Evolutionary conservation across 2,888 invertebrate species (phyloP), one percentile per base, ranked within the genome.

Genomic region (Tethea ocularis): DNA sequence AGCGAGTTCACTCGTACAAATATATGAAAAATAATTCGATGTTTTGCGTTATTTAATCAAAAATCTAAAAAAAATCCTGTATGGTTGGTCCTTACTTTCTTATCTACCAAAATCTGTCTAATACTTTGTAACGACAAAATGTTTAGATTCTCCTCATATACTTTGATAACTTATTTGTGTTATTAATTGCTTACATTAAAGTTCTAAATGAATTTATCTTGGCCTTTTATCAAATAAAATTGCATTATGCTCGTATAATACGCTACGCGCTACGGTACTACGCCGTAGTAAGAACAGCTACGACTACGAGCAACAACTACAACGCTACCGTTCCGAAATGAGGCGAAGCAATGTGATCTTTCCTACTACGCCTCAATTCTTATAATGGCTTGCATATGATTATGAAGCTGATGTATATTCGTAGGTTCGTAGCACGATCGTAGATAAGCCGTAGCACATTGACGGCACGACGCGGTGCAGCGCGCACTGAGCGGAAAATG

Each of bases 401-500:
- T 7, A 5, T n/a, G 38, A 8, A 46, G 8, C 8, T 36, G 36
- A 54, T 17, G 46, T 58, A 51, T 53, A 53, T 29, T 52, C 69
- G 68, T 74, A 74, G 75, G 67, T 13, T 33, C 33, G 33, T 33
- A 33, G 33, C 13, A 13, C 13, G 33, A 56, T 64, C 64, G 67
- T 61, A 57, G 23, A 63, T 67, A 66, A 67, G 71, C 52, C 54
- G 54, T 54, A 62, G 59, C 56, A 60, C 63, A 63, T 66, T 61
- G 67, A 54, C 59, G 62, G 57, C 52, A 56, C 52, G 36, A 36
- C n/a, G 38, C 38, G 38, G 38, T n/a, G 38, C 38, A 38, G 38
- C n/a, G 60, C 63, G 60, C 68, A 63, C 58, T 60, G 62, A 72
- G 72, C 73, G 72, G 73, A 68, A 80, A 79, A 80, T 77, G 71